Percentiles rank a stretch among this genome's conserved stretches.
Conservation (phyloP, 37 sponge, comb jelly and placozoan species). For the Halisarca cf. caerulea region DNA sequence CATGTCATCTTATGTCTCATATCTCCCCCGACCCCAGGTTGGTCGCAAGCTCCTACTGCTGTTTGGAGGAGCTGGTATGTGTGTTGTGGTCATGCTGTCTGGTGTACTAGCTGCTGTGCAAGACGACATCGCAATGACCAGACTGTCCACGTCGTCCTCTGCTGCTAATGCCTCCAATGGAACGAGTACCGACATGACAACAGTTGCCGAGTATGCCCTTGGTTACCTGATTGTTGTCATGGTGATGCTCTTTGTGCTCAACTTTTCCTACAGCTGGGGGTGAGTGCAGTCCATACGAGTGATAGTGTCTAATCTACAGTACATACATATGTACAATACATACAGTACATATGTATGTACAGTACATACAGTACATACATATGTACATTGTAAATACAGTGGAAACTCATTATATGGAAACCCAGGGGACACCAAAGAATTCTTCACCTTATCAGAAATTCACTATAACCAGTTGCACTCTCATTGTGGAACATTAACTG, state of each 20-base stretch:
- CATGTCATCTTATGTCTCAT: neutral
- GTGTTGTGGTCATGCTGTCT: neutral
- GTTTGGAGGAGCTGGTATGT: slow-evolving; percentile 63
- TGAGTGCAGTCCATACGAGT: neutral
- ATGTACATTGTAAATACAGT: no score
- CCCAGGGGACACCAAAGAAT: no score
- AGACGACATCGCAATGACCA: no score
- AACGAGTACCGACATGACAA: neutral
- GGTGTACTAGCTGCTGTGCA: neutral
- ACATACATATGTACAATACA: no score
- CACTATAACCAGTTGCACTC: no score
- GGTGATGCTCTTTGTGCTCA: slow-evolving; percentile 72
- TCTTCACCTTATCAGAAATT: no score
- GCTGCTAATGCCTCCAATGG: neutral
- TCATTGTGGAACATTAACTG: no score
- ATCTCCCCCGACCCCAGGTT: slow-evolving; percentile 24
- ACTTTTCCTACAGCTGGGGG: slow-evolving; percentile 86
- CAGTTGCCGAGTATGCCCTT: neutral
- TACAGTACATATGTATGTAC: no score
- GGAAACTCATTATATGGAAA: no score
- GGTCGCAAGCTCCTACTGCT: slow-evolving; percentile 72
- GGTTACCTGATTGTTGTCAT: slow-evolving; percentile 57
- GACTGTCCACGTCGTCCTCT: neutral
- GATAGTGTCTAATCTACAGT: neutral
- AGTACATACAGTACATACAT: no score